phyloP scores from a whole-genome alignment of 2,113 vertebrate genomes.

The Perca fluviatilis region DNA sequence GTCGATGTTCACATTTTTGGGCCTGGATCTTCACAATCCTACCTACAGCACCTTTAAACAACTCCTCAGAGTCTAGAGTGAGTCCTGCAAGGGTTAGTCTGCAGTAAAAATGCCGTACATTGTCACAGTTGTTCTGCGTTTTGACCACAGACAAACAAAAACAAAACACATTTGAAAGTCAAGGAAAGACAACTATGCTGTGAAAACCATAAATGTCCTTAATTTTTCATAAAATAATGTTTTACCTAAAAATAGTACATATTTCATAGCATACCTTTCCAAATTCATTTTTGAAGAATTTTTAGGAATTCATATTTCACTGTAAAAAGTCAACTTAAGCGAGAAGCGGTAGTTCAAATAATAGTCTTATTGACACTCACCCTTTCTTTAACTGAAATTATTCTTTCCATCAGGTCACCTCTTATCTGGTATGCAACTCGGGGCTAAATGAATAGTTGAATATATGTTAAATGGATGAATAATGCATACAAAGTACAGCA shows the following conservation, averaged over 20 bases:
- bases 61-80: neutral
- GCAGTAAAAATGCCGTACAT: neutral
- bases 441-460: constrained; percentile 55
- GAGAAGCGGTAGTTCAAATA: neutral
- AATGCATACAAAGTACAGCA: neutral
- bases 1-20: no score
- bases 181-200: neutral
- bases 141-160: neutral
- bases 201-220: neutral
- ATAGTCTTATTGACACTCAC: constrained; percentile 43
- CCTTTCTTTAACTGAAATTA: constrained; percentile 55
- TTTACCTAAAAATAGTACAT: neutral
- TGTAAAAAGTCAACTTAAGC: neutral
- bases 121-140: no score
- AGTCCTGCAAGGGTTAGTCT: neutral
- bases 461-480: neutral
- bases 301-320: neutral
- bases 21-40: no score
- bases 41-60: no score
- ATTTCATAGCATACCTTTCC: neutral
- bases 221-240: no score
- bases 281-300: neutral
- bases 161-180: neutral
- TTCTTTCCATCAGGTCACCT: constrained; percentile 63
- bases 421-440: constrained; percentile 61